Base-by-base conservation (phyloP, 2,113 vertebrate species). In the Sylvilagus bachmani region DNA sequence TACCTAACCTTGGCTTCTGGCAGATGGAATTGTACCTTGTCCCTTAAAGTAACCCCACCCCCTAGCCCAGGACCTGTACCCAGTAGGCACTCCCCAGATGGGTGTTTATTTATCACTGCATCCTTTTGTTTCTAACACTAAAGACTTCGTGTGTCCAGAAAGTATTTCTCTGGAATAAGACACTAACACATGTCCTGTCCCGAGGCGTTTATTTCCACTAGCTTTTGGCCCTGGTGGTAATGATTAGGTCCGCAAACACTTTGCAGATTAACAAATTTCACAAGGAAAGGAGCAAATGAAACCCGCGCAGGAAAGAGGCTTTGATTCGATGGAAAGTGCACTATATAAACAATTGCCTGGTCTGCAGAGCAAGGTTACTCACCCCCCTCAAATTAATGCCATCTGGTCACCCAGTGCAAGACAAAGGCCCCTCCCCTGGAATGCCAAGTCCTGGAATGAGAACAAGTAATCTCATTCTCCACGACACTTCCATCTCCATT, bases 391-490 rank as follows among this genome's bases (percentile, higher is more conserved):
- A 90, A 90, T 82, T 53, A 92, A 95, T 75, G 90, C 90, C 96
- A 92, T 93, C 94, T 97, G 96, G 73, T 83, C 90, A 92, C 61
- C 87, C 73, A 38, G 74, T 5, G 25, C 0, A 3, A 95, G 82
- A 58, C 82, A 79, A 58, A 93, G 58, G 22, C 33, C 85, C 92
- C 61, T 83, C 89, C 71, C 94, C 49, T 75, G 82, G 88, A 96
- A 80, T 2, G 14, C 92, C 82, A 71, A 38, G 55, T 0, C 0
- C 62, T 6, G 1, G 75, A 85, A 90, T 92, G 78, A 95, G 81
- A 86, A 95, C 78, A 89, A 69, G 75, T 86, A 88, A 96, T 96
- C 93, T 97, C 94, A 97, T 97, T 97, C 93, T 95, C 89, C 89
- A 92, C 0, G 89, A 96, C 96, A 96, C 83, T 89, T 97, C 78